Conservation (phyloP, 1,140 invertebrate species). For the Penaeus indicus region DNA sequence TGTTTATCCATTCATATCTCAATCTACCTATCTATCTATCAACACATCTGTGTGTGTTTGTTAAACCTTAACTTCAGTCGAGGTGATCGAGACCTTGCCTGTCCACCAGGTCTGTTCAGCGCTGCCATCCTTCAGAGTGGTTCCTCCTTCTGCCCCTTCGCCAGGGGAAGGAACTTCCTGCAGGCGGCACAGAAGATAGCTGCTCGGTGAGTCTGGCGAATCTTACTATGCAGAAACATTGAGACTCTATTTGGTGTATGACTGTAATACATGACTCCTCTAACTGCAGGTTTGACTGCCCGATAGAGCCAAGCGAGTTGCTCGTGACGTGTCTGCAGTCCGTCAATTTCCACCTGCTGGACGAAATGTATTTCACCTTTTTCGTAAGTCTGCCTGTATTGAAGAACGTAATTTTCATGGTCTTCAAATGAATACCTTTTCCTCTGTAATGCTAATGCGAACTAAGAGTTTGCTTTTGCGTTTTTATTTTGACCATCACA, state of each 20-base stretch:
- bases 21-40: too few relatives aligned
- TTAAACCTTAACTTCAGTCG: too few relatives aligned
- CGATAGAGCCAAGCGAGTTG: constrained; percentile 28
- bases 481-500: too few relatives aligned
- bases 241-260: too few relatives aligned
- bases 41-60: too few relatives aligned
- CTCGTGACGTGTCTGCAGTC: constrained; percentile 54
- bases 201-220: neutral
- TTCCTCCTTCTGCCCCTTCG: constrained; percentile 47
- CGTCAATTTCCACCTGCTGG: constrained; percentile 24
- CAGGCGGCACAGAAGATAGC: constrained; percentile 60
- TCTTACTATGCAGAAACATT: too few relatives aligned
- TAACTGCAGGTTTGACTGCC: constrained; percentile 52
- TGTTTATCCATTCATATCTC: too few relatives aligned
- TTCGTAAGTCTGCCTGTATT: neutral
- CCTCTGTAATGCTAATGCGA: too few relatives aligned
- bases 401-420: too few relatives aligned
- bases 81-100: too few relatives aligned
- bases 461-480: too few relatives aligned
- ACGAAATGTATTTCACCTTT: constrained; percentile 2
- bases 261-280: neutral
- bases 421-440: too few relatives aligned
- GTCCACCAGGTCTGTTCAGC: constrained; percentile 63
- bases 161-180: constrained; percentile 68
- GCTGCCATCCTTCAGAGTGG: constrained; percentile 60